A percentile compares a stretch with the other conserved stretches of the same genome.
These are phyloP conservation scores for Sapayoa aenigma DNA, from an alignment of 2,113 vertebrate species.

Conservation along the genomic window DNA sequence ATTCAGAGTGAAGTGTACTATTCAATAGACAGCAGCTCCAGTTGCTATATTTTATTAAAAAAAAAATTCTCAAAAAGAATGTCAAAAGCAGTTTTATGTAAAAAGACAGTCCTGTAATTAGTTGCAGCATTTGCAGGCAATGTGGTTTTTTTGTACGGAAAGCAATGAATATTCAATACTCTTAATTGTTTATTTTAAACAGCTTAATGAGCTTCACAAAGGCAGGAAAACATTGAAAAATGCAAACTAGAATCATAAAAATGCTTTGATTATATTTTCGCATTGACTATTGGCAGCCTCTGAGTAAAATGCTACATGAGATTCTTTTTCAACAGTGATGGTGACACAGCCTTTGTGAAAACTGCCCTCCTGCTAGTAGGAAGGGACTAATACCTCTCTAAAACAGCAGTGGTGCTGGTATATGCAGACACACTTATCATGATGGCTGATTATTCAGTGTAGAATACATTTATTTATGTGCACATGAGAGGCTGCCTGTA, in stretches of 20 bases:
- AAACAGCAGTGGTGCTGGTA: not conserved
- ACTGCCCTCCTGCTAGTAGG: not conserved
- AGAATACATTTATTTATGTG: not conserved
- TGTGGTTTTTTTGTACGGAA: not conserved
- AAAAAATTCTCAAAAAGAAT: not conserved
- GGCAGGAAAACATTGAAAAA: slow-evolving; percentile 30
- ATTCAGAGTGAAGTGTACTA: not conserved
- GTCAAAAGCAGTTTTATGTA: not conserved
- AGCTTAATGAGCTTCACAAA: slow-evolving; percentile 27
- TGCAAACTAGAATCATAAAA: slow-evolving; percentile 3
- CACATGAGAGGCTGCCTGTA: not conserved
- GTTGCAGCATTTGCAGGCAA: not conserved
- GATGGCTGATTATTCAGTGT: not conserved
- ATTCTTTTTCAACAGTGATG: not conserved
- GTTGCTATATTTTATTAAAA: not conserved
- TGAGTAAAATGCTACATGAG: not conserved
- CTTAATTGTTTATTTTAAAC: slow-evolving; percentile 51
- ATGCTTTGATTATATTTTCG: slow-evolving; percentile 30
- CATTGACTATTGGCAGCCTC: not conserved
- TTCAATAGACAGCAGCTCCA: not conserved
- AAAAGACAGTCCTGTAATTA: slow-evolving; percentile 13
- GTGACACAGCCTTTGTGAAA: not conserved
- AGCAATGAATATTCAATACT: slow-evolving; percentile 44
- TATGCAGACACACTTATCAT: not conserved
- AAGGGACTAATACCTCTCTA: not conserved